Evolutionary conservation across 1,140 invertebrate genomes (phyloP).

Genomic region (Sitobion miscanthi): DNA sequence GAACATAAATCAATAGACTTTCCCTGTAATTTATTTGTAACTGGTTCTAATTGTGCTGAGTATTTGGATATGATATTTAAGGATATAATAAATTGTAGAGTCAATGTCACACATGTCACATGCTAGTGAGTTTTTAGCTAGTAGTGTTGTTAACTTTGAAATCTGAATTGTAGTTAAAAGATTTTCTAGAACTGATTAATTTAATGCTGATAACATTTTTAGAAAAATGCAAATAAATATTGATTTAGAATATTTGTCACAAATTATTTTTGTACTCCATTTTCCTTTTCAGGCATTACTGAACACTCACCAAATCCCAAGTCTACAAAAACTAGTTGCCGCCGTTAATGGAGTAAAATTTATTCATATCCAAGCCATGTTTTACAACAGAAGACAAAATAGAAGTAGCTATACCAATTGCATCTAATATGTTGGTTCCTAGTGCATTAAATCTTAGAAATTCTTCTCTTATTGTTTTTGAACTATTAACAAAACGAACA

Average conservation of each 20-base stretch:
- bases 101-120: background rate
- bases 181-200: no score
- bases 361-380: no score
- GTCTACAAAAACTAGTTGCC: no score
- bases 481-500: no score
- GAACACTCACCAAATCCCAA: no score
- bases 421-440: no score
- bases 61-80: background rate
- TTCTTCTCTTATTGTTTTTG: no score
- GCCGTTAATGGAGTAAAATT: no score
- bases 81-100: background rate
- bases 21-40: background rate
- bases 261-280: background rate
- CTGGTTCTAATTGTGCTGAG: background rate
- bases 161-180: background rate
- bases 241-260: background rate
- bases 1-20: background rate
- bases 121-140: background rate
- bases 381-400: no score
- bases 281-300: background rate
- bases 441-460: no score
- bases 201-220: no score
- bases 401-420: no score
- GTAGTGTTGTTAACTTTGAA: background rate
- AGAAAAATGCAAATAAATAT: background rate